Evolutionary conservation across 2,113 vertebrate genomes (phyloP).

Genomic region (Anthoscopus minutus): DNA sequence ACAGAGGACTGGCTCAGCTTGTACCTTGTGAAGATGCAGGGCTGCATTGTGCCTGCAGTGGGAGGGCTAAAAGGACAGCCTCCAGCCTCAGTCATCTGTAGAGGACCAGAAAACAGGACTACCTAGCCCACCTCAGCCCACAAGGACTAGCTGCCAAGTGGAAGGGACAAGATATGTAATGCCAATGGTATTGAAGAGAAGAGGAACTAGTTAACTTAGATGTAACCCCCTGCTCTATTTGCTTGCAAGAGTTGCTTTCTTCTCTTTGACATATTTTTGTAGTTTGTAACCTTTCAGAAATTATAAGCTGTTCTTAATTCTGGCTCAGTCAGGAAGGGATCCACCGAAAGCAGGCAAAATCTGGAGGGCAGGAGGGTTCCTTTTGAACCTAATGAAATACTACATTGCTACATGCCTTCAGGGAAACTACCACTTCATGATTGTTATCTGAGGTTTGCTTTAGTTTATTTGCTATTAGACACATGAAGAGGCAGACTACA

Average conservation of each 20-base stretch:
- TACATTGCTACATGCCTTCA: neutral
- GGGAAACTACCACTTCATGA: neutral
- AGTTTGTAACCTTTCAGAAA: neutral
- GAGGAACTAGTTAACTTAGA: neutral
- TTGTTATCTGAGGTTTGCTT: neutral
- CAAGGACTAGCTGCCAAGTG: neutral
- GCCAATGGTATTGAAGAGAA: neutral
- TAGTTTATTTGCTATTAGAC: neutral
- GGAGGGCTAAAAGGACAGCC: neutral
- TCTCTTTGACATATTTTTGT: neutral
- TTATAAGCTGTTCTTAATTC: neutral
- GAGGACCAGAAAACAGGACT: neutral
- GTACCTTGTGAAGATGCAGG: neutral
- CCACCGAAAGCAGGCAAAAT: neutral
- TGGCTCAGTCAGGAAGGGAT: neutral
- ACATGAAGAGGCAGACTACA: accelerated
- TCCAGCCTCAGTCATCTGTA: neutral
- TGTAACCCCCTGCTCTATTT: neutral
- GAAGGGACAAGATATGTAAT: neutral
- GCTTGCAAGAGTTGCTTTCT: neutral
- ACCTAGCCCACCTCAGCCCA: neutral
- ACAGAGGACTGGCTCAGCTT: neutral
- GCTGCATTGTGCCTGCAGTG: neutral
- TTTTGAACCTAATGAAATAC: neutral
- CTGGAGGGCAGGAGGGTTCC: neutral